Evolutionary conservation across 1,140 invertebrate genomes (phyloP).

Genomic region (Drosophila busckii): DNA sequence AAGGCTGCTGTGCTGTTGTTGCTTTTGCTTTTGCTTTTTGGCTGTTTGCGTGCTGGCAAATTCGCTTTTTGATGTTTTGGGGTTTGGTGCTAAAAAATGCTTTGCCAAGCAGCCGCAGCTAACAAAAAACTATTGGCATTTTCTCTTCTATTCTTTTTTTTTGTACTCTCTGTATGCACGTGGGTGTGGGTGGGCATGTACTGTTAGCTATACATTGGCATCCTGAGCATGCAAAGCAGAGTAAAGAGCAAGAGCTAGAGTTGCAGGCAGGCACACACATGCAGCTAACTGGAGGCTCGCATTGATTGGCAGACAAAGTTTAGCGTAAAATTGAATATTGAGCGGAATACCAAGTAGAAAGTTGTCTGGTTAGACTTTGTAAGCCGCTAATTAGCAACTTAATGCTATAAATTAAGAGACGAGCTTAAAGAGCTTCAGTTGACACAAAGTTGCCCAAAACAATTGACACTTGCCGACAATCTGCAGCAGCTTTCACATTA

Average conservation of each 20-base stretch:
- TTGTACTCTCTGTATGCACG: background rate
- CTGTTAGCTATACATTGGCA: conserved; percentile 39
- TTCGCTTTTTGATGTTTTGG: conserved; percentile 74
- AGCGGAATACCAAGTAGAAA: conserved; percentile 44
- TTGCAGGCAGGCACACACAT: conserved; percentile 14
- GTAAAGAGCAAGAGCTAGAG: background rate
- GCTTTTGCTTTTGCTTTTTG: background rate
- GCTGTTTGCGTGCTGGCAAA: conserved; percentile 25
- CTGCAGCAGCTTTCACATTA: conserved; percentile 50
- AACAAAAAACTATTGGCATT: conserved; percentile 69
- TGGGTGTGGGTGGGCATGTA: too few relatives aligned
- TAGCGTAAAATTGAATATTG: conserved; percentile 70
- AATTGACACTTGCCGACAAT: conserved; percentile 71
- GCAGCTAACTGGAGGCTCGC: conserved; percentile 25
- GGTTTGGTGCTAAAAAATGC: conserved; percentile 68
- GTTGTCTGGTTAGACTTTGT: too few relatives aligned
- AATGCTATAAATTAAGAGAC: conserved; percentile 28
- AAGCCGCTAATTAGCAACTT: conserved; percentile 37
- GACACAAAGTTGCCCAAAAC: conserved; percentile 45
- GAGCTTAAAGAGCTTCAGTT: conserved; percentile 20
- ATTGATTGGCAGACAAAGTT: conserved; percentile 60
- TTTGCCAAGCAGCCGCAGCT: conserved; percentile 39
- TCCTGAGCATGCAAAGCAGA: conserved; percentile 48
- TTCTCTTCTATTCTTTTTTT: conserved; percentile 25
- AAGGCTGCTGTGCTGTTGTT: background rate